These are phyloP conservation scores for Andricus grossulariae DNA, from an alignment of 1,140 invertebrate genomes.

Conservation along the genomic window DNA sequence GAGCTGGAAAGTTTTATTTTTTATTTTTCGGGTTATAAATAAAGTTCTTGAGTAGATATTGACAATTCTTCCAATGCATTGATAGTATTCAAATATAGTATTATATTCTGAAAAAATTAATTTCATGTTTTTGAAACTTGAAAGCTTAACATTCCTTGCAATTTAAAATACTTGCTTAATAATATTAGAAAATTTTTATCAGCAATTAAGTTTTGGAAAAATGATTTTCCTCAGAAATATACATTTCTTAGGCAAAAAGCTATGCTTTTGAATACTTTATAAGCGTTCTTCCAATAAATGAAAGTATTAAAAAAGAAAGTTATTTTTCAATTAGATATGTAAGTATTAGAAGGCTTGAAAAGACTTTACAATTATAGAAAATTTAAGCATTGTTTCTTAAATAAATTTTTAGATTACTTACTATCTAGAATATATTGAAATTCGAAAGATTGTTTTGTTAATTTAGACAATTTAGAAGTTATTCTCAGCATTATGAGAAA, in stretches of 20 bases:
- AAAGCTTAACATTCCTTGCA: background rate
- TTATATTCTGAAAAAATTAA: background rate
- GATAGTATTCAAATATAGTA: slow-evolving; percentile 5
- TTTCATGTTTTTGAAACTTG: no score
- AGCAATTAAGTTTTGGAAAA: no score
- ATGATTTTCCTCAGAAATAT: background rate
- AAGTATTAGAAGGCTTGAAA: background rate
- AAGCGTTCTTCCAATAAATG: slow-evolving; percentile 11
- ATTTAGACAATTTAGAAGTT: no score
- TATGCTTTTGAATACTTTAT: slow-evolving; percentile 10
- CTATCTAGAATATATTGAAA: background rate
- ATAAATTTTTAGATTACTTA: slow-evolving; percentile 14
- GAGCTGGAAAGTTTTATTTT: no score
- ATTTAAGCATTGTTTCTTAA: slow-evolving; percentile 6
- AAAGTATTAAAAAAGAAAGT: background rate
- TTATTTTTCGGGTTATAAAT: background rate
- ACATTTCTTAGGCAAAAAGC: slow-evolving; percentile 7
- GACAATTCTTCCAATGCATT: slow-evolving; percentile 11
- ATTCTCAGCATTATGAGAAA: background rate
- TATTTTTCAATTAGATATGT: slow-evolving; percentile 10
- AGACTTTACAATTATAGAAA: slow-evolving; percentile 6
- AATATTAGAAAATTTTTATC: no score
- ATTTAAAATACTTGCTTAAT: background rate
- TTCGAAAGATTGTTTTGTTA: background rate
- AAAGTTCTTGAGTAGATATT: background rate